Conservation (phyloP, 2,888 invertebrate species). For the Clostera curtula region DNA sequence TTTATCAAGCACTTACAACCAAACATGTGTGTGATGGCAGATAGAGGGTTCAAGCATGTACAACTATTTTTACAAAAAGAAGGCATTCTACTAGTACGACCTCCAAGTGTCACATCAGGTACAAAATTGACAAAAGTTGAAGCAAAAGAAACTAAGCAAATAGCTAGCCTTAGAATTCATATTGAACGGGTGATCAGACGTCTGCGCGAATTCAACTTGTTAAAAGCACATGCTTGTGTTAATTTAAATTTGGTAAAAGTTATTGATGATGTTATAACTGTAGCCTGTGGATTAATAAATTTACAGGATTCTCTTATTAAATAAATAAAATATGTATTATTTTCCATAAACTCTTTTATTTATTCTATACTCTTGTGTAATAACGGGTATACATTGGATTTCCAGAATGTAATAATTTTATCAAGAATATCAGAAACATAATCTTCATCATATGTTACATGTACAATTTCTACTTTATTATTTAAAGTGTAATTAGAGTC, state of each 20-base stretch:
- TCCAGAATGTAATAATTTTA: neutral
- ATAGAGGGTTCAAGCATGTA: constrained; percentile 1
- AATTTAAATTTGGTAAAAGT: constrained; percentile 3
- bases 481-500: constrained; percentile 5
- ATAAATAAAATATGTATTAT: constrained; percentile 8
- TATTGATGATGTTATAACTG: constrained; percentile 16
- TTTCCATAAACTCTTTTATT: constrained; percentile 3
- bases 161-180: constrained; percentile 3
- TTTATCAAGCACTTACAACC: constrained; percentile 1
- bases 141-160: constrained; percentile 3
- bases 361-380: neutral
- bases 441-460: neutral
- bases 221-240: constrained; percentile 5
- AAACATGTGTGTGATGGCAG: constrained; percentile 1
- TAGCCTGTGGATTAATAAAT: constrained; percentile 21
- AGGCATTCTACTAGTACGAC: constrained; percentile 2
- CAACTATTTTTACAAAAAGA: constrained; percentile 1
- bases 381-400: constrained; percentile 3
- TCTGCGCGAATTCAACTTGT: constrained; percentile 4
- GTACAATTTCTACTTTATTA: constrained; percentile 3
- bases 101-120: constrained; percentile 1
- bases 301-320: constrained; percentile 19
- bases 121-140: constrained; percentile 2
- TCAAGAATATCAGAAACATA: constrained; percentile 1
- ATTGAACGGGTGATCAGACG: constrained; percentile 3